Evolutionary conservation across 2,113 vertebrate genomes (phyloP), one percentile per base, ranked within the genome.

Genomic region (Cettia cetti): DNA sequence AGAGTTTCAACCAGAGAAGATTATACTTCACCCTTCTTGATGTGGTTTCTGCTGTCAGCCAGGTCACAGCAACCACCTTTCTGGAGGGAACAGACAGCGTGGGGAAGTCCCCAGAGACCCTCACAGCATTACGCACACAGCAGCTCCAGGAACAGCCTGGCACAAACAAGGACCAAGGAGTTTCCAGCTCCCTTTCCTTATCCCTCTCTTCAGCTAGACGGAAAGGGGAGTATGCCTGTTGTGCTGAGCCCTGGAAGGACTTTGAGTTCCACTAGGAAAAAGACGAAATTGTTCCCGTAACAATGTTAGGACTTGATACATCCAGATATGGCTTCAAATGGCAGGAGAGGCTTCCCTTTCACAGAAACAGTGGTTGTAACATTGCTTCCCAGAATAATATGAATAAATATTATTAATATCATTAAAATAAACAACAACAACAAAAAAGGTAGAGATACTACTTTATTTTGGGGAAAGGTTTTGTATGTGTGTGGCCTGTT

Each of bases 31-130:
- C 11, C 11, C 9, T 17, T 89, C 56, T 65, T 60, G 30, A 72
- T 5, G 35, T 61, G 45, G 19, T 61, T 84, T 91, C 61, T 82
- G 37, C 61, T 65, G 78, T 53, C 5, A 3, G 15, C 12, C 45
- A 53, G 13, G 64, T 79, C 37, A 79, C 37, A 90, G 35, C 56
- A 77, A n/a, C 10, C 33, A 50, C 39, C 42, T 83, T 63, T 50
- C 42, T 16, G 8, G 42, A 90, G 61, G 74, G 89, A 27, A n/a
- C 35, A 37, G 56, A 35, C 24, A 31, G 23, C 0, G 0, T 6
- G 9, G 28, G 9, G 18, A 12, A 30, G 27, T 45, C 81, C 33
- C 52, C 52, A 28, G 74, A 75, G 39, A 84, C 22, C 13, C 60
- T 81, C 5, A 3, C 52, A 68, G 56, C 30, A 35, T 31, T 39